These are phyloP conservation scores for Tinea pellionella DNA, from an alignment of 2,888 invertebrate species.

Conservation along the genomic window DNA sequence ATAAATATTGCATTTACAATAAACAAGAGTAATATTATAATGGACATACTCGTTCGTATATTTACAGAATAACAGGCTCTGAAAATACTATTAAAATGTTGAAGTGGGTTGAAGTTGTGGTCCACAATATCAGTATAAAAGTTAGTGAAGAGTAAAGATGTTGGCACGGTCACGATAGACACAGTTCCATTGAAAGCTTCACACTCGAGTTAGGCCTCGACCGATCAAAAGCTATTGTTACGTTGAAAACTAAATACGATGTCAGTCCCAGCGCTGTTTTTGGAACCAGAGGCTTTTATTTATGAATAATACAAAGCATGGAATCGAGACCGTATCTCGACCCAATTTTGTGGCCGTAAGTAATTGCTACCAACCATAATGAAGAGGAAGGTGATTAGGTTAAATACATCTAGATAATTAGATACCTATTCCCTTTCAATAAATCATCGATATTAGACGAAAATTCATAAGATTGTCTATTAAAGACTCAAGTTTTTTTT, in stretches of 20 bases:
- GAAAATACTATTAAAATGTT: background rate
- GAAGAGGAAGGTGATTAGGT: constrained; percentile 2
- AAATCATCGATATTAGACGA: too few relatives aligned
- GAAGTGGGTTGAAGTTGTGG: background rate
- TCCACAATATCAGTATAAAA: constrained; percentile 22
- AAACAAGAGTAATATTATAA: too few relatives aligned
- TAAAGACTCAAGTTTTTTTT: too few relatives aligned
- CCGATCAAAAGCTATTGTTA: constrained; percentile 11
- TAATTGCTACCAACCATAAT: background rate
- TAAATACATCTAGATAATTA: background rate
- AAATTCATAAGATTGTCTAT: too few relatives aligned
- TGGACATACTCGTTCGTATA: background rate
- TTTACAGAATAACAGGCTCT: background rate
- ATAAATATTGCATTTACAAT: too few relatives aligned
- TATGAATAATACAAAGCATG: constrained; percentile 8
- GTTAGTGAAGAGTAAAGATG: constrained; percentile 24
- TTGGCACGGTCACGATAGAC: constrained; percentile 21
- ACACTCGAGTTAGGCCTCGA: constrained; percentile 25
- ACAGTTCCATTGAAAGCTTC: constrained; percentile 23
- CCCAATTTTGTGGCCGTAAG: background rate
- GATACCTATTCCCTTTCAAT: background rate
- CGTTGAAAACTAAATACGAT: constrained; percentile 1
- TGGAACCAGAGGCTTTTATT: constrained; percentile 1
- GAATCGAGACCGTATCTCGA: background rate
- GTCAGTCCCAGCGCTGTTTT: constrained; percentile 9